These are phyloP conservation scores for Periophthalmodon schlosseri DNA, from an alignment of 2,113 vertebrate species.

Conservation along the genomic window DNA sequence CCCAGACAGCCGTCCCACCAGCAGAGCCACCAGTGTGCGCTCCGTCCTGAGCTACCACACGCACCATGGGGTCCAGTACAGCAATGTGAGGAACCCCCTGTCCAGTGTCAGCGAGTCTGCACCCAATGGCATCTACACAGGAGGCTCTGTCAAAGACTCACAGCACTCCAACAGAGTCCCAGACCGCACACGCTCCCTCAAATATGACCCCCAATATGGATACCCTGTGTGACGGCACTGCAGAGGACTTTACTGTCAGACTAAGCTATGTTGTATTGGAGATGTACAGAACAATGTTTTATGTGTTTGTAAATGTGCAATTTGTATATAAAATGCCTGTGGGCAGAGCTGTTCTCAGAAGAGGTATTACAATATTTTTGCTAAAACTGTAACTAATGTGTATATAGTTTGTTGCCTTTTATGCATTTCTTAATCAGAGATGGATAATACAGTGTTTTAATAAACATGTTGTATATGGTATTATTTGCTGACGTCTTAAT, in stretches of 20 bases:
- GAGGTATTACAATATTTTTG: constrained; percentile 24
- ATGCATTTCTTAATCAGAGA: not conserved
- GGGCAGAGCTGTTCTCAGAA: constrained; percentile 24
- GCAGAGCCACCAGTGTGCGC: constrained; percentile 69
- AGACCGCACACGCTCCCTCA: constrained; percentile 3
- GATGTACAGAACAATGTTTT: not conserved
- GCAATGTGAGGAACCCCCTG: constrained; percentile 25
- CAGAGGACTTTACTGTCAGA: constrained; percentile 9
- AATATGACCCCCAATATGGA: constrained; percentile 72
- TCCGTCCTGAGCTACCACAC: constrained; percentile 71
- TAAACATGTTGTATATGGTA: not conserved
- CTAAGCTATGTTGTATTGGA: not conserved
- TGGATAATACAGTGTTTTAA: not conserved
- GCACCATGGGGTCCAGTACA: constrained; percentile 67
- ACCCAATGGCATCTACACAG: constrained; percentile 12
- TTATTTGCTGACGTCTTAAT: not conserved
- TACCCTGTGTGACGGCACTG: constrained; percentile 66
- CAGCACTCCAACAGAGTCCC: not conserved
- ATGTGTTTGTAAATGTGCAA: not conserved
- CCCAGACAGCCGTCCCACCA: constrained; percentile 69
- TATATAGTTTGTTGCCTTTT: not conserved
- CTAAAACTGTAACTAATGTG: not conserved
- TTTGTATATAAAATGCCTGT: constrained; percentile 4
- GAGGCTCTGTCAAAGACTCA: not conserved
- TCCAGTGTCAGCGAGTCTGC: constrained; percentile 34